phyloP scores from a whole-genome alignment of 2,113 vertebrate species.

The Microtus ochrogaster region DNA sequence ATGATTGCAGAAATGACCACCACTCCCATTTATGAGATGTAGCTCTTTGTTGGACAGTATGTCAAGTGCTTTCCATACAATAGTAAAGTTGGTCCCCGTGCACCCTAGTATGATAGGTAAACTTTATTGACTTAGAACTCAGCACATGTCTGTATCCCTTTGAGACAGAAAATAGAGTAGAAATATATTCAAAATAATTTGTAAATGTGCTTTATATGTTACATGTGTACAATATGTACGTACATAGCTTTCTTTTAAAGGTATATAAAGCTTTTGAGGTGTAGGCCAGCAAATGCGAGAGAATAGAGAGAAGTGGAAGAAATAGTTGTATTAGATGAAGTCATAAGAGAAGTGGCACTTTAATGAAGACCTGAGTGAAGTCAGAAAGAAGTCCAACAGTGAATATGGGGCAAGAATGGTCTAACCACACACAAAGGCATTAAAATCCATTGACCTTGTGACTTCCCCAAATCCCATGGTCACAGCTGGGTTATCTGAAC shows the following conservation, averaged over 20 bases:
- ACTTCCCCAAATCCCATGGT: rapidly evolving
- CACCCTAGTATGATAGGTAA: neutral
- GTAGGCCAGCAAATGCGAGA: neutral
- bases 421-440: neutral
- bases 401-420: neutral
- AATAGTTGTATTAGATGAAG: neutral
- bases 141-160: neutral
- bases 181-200: neutral
- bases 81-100: neutral
- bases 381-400: too few relatives aligned
- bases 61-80: neutral
- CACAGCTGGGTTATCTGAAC: neutral
- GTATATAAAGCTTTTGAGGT: neutral
- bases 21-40: neutral
- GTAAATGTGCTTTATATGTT: neutral
- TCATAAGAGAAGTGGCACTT: neutral
- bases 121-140: neutral
- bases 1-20: neutral
- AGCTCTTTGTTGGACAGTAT: neutral
- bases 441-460: neutral
- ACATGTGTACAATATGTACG: neutral
- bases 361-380: neutral
- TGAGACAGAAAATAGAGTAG: neutral
- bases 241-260: neutral
- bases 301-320: neutral